These are phyloP conservation scores for Penelope pileata DNA, from an alignment of 2,113 vertebrate genomes.

Conservation along the genomic window DNA sequence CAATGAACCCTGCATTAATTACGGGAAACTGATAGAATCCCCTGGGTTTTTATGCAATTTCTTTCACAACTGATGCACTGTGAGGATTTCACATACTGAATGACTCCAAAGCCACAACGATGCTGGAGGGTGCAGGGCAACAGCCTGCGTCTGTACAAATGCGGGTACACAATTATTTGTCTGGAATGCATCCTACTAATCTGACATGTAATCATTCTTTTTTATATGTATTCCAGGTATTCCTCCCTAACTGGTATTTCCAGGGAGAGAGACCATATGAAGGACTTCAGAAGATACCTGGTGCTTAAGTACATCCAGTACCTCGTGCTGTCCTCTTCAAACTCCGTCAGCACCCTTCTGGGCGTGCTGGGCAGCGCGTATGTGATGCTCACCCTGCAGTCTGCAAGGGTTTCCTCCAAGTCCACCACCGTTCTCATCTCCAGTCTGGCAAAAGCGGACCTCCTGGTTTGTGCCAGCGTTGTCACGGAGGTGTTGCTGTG, in stretches of 20 bases:
- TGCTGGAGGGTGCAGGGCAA: rapidly evolving
- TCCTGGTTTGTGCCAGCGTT: constrained; percentile 25
- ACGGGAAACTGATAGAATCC: background rate
- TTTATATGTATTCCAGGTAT: constrained; percentile 1
- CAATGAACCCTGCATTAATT: background rate
- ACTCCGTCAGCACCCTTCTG: constrained; percentile 52
- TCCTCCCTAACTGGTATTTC: background rate
- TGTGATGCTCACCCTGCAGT: constrained; percentile 66
- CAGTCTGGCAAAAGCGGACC: constrained; percentile 77
- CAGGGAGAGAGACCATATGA: constrained; percentile 70
- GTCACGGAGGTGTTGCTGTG: background rate
- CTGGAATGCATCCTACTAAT: background rate
- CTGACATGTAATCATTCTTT: background rate
- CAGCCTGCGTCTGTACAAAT: background rate
- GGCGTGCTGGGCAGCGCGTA: constrained; percentile 76
- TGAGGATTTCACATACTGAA: background rate
- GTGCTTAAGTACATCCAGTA: constrained; percentile 81
- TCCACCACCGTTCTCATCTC: constrained; percentile 77
- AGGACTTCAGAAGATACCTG: constrained; percentile 76
- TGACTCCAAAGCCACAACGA: rapidly evolving
- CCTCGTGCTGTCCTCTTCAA: constrained; percentile 76
- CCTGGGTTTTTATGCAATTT: background rate
- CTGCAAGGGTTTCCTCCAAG: constrained; percentile 79
- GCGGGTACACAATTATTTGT: background rate
- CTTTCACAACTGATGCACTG: background rate